Conservation (phyloP, 1,140 invertebrate species). For the Cyclargus thomasi region DNA sequence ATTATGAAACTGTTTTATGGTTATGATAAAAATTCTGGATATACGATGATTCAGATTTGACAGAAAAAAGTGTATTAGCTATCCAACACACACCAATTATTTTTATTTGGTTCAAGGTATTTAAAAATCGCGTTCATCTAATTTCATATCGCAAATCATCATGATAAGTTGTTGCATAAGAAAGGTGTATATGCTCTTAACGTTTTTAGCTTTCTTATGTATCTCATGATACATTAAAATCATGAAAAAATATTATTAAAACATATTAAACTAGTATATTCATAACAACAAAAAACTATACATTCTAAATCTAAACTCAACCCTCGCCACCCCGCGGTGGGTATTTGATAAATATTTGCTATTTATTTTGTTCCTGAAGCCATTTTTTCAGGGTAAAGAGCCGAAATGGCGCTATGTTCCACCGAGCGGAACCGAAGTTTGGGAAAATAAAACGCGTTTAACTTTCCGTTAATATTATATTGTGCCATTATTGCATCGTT, state of each 20-base stretch:
- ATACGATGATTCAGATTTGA: too few relatives aligned
- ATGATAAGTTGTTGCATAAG: too few relatives aligned
- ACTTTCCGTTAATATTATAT: conserved; percentile 75
- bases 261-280: neutral
- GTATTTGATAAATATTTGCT: conserved; percentile 69
- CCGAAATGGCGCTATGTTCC: conserved; percentile 51
- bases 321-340: conserved; percentile 12
- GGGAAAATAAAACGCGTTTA: conserved; percentile 69
- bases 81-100: too few relatives aligned
- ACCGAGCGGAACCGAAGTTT: conserved; percentile 54
- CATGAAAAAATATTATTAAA: neutral
- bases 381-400: conserved; percentile 61
- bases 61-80: too few relatives aligned
- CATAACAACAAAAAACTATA: neutral
- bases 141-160: too few relatives aligned
- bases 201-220: too few relatives aligned
- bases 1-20: too few relatives aligned
- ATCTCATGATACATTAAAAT: too few relatives aligned
- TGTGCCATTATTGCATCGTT: conserved; percentile 73
- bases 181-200: too few relatives aligned
- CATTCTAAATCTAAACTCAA: neutral
- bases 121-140: too few relatives aligned
- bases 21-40: too few relatives aligned
- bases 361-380: conserved; percentile 63
- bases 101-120: too few relatives aligned